These are phyloP conservation scores for Rhopalosiphum padi DNA, from an alignment of 1,140 invertebrate genomes.

Conservation along the genomic window DNA sequence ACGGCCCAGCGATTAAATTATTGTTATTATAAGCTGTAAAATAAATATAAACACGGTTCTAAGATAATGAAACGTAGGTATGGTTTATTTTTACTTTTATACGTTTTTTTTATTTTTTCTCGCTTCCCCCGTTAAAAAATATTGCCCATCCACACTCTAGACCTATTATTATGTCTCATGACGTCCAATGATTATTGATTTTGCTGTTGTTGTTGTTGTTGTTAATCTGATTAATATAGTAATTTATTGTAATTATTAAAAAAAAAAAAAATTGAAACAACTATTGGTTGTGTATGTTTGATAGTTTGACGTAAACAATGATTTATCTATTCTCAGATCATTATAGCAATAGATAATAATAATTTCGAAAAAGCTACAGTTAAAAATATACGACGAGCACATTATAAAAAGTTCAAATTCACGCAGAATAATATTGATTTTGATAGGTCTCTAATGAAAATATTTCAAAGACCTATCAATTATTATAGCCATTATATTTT, in stretches of 20 bases:
- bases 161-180: not conserved
- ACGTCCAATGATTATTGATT: not conserved
- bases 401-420: not conserved
- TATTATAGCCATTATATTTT: not conserved
- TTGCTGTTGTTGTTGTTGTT: not conserved
- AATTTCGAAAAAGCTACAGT: not conserved
- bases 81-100: not conserved
- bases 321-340: not conserved
- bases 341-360: not conserved
- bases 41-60: no score
- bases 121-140: no score
- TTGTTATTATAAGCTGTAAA: no score
- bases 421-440: not conserved
- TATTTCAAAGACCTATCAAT: not conserved
- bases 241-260: not conserved
- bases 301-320: not conserved
- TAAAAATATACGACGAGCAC: no score
- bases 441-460: not conserved
- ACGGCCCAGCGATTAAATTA: not conserved
- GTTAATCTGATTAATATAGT: not conserved
- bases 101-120: not conserved
- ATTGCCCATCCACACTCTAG: not conserved
- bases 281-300: not conserved
- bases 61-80: not conserved
- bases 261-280: not conserved